These are phyloP conservation scores for Chaetodon auriga DNA, from an alignment of 2,113 vertebrate species.

Conservation along the genomic window DNA sequence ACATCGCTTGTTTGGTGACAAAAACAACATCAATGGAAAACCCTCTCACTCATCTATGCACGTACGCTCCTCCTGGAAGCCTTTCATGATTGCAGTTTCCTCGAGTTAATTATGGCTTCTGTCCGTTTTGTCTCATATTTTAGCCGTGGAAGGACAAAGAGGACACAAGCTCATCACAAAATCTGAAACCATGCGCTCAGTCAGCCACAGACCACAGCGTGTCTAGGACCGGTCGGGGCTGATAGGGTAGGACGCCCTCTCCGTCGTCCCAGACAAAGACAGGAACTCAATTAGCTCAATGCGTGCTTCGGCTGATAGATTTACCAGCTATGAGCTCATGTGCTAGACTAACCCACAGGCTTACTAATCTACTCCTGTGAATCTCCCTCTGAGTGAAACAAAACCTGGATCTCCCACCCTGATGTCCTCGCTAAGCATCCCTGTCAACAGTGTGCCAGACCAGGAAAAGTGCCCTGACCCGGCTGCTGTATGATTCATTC, in stretches of 20 bases:
- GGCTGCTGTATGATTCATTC: constrained; percentile 26
- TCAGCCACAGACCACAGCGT: constrained; percentile 50
- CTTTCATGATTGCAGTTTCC: constrained; percentile 5
- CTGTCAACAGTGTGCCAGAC: constrained; percentile 25
- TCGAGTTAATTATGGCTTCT: constrained; percentile 17
- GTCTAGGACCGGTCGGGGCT: constrained; percentile 60
- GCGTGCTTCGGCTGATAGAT: constrained; percentile 79
- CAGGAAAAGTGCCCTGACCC: constrained; percentile 23
- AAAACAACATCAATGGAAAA: constrained; percentile 35
- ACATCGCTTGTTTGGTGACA: constrained; percentile 17
- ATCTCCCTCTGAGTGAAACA: constrained; percentile 29
- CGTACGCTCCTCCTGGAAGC: neutral
- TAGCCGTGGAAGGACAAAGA: constrained; percentile 64
- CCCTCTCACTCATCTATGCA: constrained; percentile 10
- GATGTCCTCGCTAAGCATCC: constrained; percentile 38
- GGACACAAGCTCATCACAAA: constrained; percentile 61
- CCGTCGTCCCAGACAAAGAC: constrained; percentile 82
- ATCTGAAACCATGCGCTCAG: constrained; percentile 35
- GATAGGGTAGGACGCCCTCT: constrained; percentile 74
- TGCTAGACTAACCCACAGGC: constrained; percentile 53
- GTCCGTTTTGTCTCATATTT: constrained; percentile 44
- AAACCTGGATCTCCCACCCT: constrained; percentile 30
- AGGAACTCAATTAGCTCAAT: constrained; percentile 84
- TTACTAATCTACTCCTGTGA: constrained; percentile 50
- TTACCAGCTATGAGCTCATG: constrained; percentile 86